Base-by-base conservation (phyloP, 1,140 invertebrate species). In the Drosophila willistoni region DNA sequence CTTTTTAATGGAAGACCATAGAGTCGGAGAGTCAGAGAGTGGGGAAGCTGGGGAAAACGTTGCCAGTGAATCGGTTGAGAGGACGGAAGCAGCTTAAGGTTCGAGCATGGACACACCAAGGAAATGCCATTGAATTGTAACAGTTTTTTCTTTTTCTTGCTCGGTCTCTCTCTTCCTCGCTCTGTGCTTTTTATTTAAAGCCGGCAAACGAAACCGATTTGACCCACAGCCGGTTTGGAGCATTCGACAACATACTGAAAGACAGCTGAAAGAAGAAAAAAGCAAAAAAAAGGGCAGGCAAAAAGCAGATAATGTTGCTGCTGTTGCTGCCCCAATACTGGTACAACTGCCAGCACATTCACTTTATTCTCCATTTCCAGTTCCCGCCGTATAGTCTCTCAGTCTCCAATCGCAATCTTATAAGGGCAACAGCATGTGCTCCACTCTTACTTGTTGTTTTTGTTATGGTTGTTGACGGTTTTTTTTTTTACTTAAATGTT, bases 141-240 rank as follows among this genome's bases (percentile, higher is more conserved):
- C 84, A 89, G 77, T 77, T 87, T 77, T 87, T 89, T 89, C 78
- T 59, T 77, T 84, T 84, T 84, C 76, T 84, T 84, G 89, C 80
- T 77, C 80, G 70, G 65, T 69, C 79, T 74, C 47, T 74, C 47
- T 70, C 72, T 51, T 51, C 44, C 44, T 51, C 17, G 44, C 44
- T 51, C 44, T 51, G 17, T 51, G 44, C 44, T 22, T 51, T 51
- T 51, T 51, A 51, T 51, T 51, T 51, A 51, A 51, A 22, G 44
- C 44, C 44, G 67, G 64, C 79, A 77, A 67, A 67, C 64, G 77
- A 74, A 63, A 41, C 68, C 61, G 57, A 77, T 70, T 77, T 70
- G 73, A 73, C 73, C 66, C 57, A 77, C 75, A 78, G 76, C 76
- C 75, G 75, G 74, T 78, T 78, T 78, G 56, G 42, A 61, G 74